A percentile compares a stretch with the other conserved stretches of the same genome.
Evolutionary conservation across 2,888 invertebrate genomes (phyloP).

Genomic region (Nemoura dubitans): DNA sequence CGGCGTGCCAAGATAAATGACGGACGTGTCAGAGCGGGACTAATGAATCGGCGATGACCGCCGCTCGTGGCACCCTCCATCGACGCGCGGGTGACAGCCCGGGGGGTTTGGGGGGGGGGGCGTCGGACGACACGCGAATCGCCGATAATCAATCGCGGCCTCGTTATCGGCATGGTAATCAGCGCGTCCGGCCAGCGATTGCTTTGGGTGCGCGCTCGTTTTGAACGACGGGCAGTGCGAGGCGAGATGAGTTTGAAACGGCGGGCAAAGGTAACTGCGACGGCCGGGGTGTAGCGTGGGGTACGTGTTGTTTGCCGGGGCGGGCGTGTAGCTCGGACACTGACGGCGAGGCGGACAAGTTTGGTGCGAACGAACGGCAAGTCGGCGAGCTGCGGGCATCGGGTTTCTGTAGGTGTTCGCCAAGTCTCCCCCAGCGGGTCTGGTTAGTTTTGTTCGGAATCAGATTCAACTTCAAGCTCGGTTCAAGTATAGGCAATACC

Average conservation of each 20-base stretch:
- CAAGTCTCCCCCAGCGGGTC: neutral
- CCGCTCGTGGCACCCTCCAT: neutral
- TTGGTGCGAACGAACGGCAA: neutral
- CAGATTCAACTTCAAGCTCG: no score
- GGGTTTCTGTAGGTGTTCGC: neutral
- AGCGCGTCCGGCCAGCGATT: neutral
- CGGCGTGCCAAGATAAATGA: conserved; percentile 38
- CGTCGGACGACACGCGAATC: conserved; percentile 8
- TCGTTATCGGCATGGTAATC: neutral
- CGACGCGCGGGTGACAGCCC: neutral
- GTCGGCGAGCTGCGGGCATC: neutral
- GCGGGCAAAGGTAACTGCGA: neutral
- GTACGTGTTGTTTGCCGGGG: neutral
- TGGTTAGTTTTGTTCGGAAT: neutral
- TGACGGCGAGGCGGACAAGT: neutral
- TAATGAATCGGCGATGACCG: conserved; percentile 31
- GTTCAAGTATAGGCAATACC: no score
- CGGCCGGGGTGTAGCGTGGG: no score
- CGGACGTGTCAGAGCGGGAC: conserved; percentile 29
- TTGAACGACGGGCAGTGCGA: no score
- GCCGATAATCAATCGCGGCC: conserved; percentile 20
- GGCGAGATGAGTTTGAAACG: neutral
- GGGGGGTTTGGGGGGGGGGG: neutral
- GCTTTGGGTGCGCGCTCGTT: neutral
- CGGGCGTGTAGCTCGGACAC: neutral